Percentiles rank a stretch among this genome's conserved stretches.
Evolutionary conservation across 2,797 vertebrate genomes (phyloP).

Genomic region (Neopelma chrysocephalum): DNA sequence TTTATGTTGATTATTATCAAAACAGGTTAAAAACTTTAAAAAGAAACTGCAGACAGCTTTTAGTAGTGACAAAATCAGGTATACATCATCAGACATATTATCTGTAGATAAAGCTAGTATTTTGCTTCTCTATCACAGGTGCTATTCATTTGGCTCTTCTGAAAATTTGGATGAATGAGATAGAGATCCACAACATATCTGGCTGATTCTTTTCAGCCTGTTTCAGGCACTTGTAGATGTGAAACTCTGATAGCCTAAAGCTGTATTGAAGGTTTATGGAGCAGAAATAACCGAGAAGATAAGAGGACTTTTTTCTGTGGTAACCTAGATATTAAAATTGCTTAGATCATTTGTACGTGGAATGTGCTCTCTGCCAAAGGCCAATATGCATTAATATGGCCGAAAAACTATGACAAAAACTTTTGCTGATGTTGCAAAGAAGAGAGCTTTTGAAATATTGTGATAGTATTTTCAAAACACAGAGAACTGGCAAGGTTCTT

Average conservation of each 20-base stretch:
- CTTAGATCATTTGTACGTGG: neutral
- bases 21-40: neutral
- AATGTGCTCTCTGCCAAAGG: neutral
- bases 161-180: neutral
- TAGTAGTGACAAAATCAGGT: neutral
- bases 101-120: neutral
- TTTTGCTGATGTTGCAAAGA: neutral
- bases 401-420: neutral
- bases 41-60: neutral
- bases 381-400: neutral
- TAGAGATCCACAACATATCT: neutral
- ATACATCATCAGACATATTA: neutral
- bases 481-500: neutral
- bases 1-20: neutral
- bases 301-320: neutral
- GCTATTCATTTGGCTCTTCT: neutral
- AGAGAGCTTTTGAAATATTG: neutral
- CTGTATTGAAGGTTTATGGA: neutral
- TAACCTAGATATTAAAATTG: neutral
- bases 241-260: neutral
- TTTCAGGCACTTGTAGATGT: neutral
- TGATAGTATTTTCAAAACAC: neutral
- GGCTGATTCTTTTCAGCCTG: neutral
- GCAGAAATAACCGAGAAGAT: neutral
- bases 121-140: neutral